Evolutionary conservation across 2,797 vertebrate species (phyloP).

Genomic region (Danio kyathit): DNA sequence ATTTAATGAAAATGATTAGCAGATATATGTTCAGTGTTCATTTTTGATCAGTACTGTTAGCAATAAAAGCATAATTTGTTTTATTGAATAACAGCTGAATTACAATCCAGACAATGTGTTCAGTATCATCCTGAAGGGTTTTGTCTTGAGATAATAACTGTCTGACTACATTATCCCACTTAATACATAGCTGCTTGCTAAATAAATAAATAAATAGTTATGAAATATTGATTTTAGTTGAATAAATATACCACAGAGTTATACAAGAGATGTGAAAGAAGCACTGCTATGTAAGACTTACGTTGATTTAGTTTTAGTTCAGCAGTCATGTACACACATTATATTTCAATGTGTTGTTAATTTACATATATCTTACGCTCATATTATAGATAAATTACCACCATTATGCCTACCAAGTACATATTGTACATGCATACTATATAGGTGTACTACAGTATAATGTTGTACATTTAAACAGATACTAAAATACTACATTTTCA

Average conservation of each 20-base stretch:
- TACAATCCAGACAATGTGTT: not conserved
- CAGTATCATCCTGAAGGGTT: not conserved
- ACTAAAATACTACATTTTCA: not conserved
- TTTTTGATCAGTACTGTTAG: not conserved
- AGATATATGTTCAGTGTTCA: too few species aligned
- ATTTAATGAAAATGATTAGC: not conserved
- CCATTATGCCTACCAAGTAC: not conserved
- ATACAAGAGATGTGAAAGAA: not conserved
- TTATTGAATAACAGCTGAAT: not conserved
- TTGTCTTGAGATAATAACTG: not conserved
- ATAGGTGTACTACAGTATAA: not conserved
- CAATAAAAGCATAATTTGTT: not conserved
- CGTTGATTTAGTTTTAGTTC: not conserved
- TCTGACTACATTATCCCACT: not conserved
- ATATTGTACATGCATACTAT: not conserved
- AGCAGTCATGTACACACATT: not conserved
- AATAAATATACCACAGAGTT: not conserved
- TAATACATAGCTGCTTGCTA: not conserved
- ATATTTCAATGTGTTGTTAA: not conserved
- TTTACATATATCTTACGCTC: too few species aligned
- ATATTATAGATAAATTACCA: not conserved
- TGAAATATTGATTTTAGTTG: slow-evolving; percentile 7
- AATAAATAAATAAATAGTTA: not conserved
- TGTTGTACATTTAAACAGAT: not conserved
- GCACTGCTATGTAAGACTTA: not conserved